Evolutionary conservation across 2,888 invertebrate species (phyloP).

Genomic region (Heliconius cydno): DNA sequence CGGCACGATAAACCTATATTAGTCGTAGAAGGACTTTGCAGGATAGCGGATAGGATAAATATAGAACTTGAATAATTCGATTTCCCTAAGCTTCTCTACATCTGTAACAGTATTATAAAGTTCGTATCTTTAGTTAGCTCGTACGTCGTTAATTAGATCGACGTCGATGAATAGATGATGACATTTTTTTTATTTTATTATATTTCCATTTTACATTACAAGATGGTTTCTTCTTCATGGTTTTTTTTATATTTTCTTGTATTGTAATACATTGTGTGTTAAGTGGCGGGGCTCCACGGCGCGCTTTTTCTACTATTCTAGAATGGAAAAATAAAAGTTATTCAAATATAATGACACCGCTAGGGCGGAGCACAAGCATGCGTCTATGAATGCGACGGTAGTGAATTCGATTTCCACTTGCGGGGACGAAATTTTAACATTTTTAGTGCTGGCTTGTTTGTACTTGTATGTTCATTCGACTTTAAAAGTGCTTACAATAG

Average conservation of each 20-base stretch:
- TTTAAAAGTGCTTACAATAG: background rate
- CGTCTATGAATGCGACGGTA: no score
- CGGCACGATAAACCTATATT: background rate
- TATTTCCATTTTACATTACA: background rate
- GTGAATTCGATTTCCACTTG: no score
- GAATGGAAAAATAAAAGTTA: no score
- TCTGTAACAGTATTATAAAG: conserved; percentile 9
- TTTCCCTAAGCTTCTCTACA: conserved; percentile 9
- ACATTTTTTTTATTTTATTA: background rate
- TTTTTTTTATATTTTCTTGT: no score
- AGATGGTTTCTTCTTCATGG: background rate
- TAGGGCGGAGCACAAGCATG: no score
- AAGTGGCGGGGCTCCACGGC: background rate
- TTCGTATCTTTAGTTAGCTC: background rate
- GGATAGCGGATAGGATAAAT: background rate
- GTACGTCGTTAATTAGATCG: conserved; percentile 10
- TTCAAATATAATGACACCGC: no score
- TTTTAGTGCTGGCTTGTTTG: no score
- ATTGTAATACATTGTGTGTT: background rate
- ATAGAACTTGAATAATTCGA: conserved; percentile 16
- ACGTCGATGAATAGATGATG: background rate
- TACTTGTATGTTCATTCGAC: no score
- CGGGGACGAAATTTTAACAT: no score
- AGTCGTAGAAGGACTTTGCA: background rate
- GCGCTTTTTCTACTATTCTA: background rate